These are phyloP conservation scores for Anabas testudineus DNA, from an alignment of 2,797 vertebrate genomes.

Conservation along the genomic window DNA sequence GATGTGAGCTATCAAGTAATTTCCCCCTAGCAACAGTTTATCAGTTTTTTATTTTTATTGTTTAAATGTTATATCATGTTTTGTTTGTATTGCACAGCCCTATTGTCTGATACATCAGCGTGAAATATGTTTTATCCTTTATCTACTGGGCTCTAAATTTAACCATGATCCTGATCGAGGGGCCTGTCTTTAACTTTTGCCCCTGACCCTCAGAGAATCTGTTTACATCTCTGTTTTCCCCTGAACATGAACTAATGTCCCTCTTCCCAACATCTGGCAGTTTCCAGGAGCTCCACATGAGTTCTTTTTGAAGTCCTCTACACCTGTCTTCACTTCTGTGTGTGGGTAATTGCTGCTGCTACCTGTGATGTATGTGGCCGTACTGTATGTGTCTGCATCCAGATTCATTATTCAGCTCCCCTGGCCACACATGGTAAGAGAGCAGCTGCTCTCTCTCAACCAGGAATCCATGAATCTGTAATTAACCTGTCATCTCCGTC, in stretches of 20 bases:
- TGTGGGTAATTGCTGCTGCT: slow-evolving; percentile 38
- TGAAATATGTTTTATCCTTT: too few species aligned
- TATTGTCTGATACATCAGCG: too few species aligned
- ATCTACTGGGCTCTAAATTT: background rate
- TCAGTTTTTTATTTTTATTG: too few species aligned
- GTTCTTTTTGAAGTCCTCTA: slow-evolving; percentile 34
- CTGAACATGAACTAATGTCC: background rate
- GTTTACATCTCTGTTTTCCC: slow-evolving; percentile 7
- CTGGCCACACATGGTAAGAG: slow-evolving; percentile 35
- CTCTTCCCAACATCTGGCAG: slow-evolving; percentile 27
- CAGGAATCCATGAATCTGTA: slow-evolving; percentile 56
- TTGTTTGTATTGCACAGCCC: too few species aligned
- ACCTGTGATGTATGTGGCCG: slow-evolving; percentile 28
- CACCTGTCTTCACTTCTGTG: slow-evolving; percentile 36
- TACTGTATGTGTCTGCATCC: slow-evolving; percentile 27
- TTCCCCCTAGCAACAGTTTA: too few species aligned
- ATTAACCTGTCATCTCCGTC: slow-evolving; percentile 50
- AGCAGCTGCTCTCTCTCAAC: slow-evolving; percentile 58
- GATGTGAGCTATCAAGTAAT: too few species aligned
- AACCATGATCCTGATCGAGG: background rate
- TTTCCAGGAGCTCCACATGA: slow-evolving; percentile 9
- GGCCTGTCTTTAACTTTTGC: background rate
- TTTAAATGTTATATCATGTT: too few species aligned
- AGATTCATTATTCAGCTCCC: slow-evolving; percentile 65
- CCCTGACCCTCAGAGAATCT: slow-evolving; percentile 1